Evolutionary conservation across 1,140 invertebrate species (phyloP), one percentile per base, ranked within the genome.

Genomic region (Chlorops oryzae): DNA sequence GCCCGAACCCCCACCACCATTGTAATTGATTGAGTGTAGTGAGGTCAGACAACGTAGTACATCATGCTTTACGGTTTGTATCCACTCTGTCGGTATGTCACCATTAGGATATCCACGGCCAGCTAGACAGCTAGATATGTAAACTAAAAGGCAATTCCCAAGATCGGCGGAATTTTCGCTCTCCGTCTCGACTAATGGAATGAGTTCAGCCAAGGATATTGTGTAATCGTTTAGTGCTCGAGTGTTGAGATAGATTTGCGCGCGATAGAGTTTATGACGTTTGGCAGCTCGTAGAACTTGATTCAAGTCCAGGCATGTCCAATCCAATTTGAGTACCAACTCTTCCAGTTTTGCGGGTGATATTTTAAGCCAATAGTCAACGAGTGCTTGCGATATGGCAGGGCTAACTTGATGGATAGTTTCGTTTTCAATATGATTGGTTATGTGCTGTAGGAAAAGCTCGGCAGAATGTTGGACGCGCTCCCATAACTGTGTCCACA

Each of bases 61-160:
- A 73, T 95, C 86, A 52, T 87, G 79, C 54, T 92, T 85, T 0
- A 90, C 85, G 56, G 79, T 83, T 28, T 81, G 78, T 22, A 81
- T 76, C 48, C 81, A 75, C 56, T 88, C 81, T 7, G 75, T 73
- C 3, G 87, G 83, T 56, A 97, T 83, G 61, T 90, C 81, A 12
- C 93, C 92, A 34, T 82, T 82, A 3, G 90, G 94, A 77, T 94
- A 97, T 2, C 86, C 86, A 50, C 91, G 78, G 2, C 95, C 96
- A 18, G 89, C 88, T 55, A 99, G 77, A 68, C 94, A 97, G 63
- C 93, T 95, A 47, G 92, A 94, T 34, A 88, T 80, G 65, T 96
- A 97, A 10, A 98, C 87, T 44, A 99, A 73, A 47, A 98, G 75
- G 59, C 92, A 91, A 61, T 95, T 95, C 15, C 95, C 96, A 18